phyloP scores from a whole-genome alignment of 2,888 invertebrate species.

The Rhingia rostrata region DNA sequence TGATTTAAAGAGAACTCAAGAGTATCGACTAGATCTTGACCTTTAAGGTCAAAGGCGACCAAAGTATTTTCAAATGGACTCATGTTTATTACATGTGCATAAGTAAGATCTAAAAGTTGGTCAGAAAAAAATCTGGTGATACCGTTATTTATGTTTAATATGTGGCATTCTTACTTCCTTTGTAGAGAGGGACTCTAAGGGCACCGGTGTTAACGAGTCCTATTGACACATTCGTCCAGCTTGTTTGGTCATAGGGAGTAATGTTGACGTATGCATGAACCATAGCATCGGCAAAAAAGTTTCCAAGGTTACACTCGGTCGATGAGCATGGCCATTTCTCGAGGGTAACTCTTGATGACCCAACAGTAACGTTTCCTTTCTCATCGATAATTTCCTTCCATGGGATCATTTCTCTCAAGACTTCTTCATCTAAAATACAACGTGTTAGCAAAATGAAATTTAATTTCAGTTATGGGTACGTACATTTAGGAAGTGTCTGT shows the following conservation, averaged over 20 bases:
- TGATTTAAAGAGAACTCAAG: slow-evolving; percentile 85
- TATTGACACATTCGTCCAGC: slow-evolving; percentile 88
- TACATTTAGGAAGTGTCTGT: not conserved
- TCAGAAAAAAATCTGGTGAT: not conserved
- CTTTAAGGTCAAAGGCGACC: slow-evolving; percentile 88
- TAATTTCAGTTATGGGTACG: not conserved
- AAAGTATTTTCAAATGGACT: slow-evolving; percentile 91
- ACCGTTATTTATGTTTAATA: not conserved
- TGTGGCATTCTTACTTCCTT: slow-evolving; percentile 84
- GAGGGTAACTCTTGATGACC: slow-evolving; percentile 85
- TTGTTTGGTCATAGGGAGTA: slow-evolving; percentile 80
- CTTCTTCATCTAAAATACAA: slow-evolving; percentile 84
- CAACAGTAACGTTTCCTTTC: slow-evolving; percentile 85
- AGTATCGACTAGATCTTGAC: slow-evolving; percentile 86
- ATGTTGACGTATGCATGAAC: slow-evolving; percentile 83
- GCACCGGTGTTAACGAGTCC: slow-evolving; percentile 88
- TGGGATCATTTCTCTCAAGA: slow-evolving; percentile 85
- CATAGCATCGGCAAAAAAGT: slow-evolving; percentile 89
- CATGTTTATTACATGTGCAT: slow-evolving; percentile 87
- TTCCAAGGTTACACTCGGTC: slow-evolving; percentile 89
- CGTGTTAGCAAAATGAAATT: not conserved
- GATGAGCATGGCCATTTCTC: slow-evolving; percentile 84
- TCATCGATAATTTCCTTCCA: slow-evolving; percentile 86
- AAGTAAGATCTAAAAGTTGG: slow-evolving; percentile 86
- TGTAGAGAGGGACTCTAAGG: slow-evolving; percentile 87